Evolutionary conservation across 2,797 vertebrate genomes (phyloP), one percentile per base, ranked within the genome.

Genomic region (Sebastes trivittatus): DNA sequence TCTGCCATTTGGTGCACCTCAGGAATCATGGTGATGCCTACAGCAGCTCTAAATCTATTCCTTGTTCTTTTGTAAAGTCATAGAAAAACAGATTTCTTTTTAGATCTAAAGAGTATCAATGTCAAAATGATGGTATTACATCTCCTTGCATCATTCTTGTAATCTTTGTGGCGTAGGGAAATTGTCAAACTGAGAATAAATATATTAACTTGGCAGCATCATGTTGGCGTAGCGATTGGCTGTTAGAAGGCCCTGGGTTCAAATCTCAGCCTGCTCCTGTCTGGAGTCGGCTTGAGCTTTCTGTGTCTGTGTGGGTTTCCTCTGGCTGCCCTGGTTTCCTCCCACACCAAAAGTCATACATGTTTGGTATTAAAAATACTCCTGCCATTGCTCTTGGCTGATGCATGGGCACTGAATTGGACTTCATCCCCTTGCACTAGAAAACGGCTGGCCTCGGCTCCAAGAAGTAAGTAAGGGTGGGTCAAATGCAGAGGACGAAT

Each of bases 81-180:
- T 7, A 54, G 38, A 63, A 72, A 58, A 75, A 34, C 11, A 1
- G 9, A 59, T 13, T 72, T 42, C 14, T 42, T 22, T 66, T 36
- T 49, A 46, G 63, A 69, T 42, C 30, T 68, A 18, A 22, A 22
- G 20, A 36, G 29, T 46, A 52, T 70, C 61, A 46, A 55, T 25
- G 30, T 23, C 49, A 52, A 23, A 68, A 59, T 52, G 9, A 73
- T 49, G 10, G 2, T 29, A 25, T 86, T 82, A 75, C 82, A 72
- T 30, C 8, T 55, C 20, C 66, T 88, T 81, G 80, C 75, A 72
- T 86, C 78, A 86, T 46, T 34, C 36, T 34, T 68, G 54, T 69
- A 8, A 64, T 76, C 66, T 56, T 54, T 29, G 29, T n/a, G 4
- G 68, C 5, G 38, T 1, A 0, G 58, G 7, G 25, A 62, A 77